Conservation (phyloP, 2,888 invertebrate genomes). For the Lasioglossum calceatum region DNA sequence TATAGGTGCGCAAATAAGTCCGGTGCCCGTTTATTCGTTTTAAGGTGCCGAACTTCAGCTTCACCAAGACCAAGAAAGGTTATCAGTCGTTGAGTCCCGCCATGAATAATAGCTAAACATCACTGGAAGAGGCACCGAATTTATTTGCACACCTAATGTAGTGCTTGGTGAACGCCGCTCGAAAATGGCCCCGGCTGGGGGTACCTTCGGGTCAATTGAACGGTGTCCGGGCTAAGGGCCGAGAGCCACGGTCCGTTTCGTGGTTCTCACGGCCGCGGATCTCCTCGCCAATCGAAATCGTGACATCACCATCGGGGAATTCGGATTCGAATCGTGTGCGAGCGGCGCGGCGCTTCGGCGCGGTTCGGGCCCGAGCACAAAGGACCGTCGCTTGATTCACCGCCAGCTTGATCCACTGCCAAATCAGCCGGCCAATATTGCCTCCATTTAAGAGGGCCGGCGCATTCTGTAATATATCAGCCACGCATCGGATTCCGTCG, state of each 20-base stretch:
- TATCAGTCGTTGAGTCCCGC: too few relatives aligned
- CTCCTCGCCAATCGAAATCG: slow-evolving; percentile 61
- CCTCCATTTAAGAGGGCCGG: slow-evolving; percentile 68
- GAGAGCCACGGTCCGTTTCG: slow-evolving; percentile 29
- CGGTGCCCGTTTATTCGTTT: neutral
- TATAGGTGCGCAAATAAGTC: neutral
- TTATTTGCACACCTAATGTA: neutral
- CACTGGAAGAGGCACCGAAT: neutral
- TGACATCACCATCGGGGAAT: slow-evolving; percentile 69
- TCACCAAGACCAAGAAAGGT: neutral
- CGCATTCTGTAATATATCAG: slow-evolving; percentile 45
- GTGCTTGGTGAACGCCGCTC: neutral
- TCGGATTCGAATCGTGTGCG: slow-evolving; percentile 64
- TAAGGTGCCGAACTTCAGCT: neutral
- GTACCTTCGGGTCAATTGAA: slow-evolving; percentile 4
- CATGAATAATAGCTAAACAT: neutral
- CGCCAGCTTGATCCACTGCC: slow-evolving; percentile 67
- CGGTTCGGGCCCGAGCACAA: slow-evolving; percentile 29
- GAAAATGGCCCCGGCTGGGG: neutral
- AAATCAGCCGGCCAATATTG: slow-evolving; percentile 67
- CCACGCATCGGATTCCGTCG: slow-evolving; percentile 63
- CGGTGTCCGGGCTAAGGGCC: neutral
- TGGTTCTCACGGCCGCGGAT: slow-evolving; percentile 67
- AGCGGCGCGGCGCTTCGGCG: neutral
- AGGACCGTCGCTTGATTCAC: slow-evolving; percentile 56